Evolutionary conservation across 2,797 vertebrate genomes (phyloP), one percentile per base, ranked within the genome.

Genomic region (Chiroxiphia lanceolata): DNA sequence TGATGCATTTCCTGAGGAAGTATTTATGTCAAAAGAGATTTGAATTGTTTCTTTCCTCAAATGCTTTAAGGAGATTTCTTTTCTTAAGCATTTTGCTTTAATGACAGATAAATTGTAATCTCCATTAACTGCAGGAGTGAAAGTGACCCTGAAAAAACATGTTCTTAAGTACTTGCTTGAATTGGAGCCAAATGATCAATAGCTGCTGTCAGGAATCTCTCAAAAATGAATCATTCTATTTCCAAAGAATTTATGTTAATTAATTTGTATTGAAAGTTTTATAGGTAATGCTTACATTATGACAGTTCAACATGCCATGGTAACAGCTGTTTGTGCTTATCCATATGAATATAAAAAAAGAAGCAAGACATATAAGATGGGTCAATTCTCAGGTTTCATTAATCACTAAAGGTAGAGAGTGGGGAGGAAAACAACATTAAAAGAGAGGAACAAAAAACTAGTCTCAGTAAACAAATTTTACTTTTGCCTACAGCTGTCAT

Each of bases 1-100:
- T 12, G 31, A 88, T 42, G 54, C 80, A 91, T 96, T 97, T 97
- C 76, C 91, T 71, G 51, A 89, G 82, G 79, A 97, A 95, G 48
- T 69, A 86, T 81, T 96, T 96, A 89, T 94, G 60, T 76, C 69
- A 86, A 84, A 96, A 89, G 50, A 89, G 34, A 81, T 92, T 86
- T 86, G 38, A 89, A 83, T 63, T 68, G 10, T 81, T 96, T 92
- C 83, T 93, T 79, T 74, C 67, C 68, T 82, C 26, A 77, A 65
- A 69, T 27, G 59, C 23, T 74, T 90, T 69, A 82, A 84, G 60
- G 33, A 42, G 26, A 86, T 86, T 50, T 86, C 11, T 91, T 85
- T 76, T 64, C 45, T 86, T 88, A 89, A 64, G 56, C 0, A 0
- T 15, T 65, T 33, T 64, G 40, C 26, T 82, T 89, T 82, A 84